phyloP scores from a whole-genome alignment of 2,888 invertebrate genomes.

The Unio delphinus region DNA sequence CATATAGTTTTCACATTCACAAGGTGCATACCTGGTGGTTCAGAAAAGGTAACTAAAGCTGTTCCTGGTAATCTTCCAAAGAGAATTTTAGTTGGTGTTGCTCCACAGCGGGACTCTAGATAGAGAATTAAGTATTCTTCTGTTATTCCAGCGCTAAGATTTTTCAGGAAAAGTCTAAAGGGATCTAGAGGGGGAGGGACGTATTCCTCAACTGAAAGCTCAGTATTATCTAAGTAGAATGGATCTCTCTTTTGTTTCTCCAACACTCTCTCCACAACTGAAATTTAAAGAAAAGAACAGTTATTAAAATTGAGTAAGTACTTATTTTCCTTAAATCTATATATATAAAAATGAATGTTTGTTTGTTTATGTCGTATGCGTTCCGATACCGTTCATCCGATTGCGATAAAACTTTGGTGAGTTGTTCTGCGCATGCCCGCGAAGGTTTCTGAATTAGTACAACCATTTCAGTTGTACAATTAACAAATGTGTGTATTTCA shows the following conservation, averaged over 20 bases:
- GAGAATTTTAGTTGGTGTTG: slow-evolving; percentile 3
- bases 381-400: too few relatives aligned
- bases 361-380: too few relatives aligned
- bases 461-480: too few relatives aligned
- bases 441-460: too few relatives aligned
- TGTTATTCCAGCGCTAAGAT: slow-evolving; percentile 14
- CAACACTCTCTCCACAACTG: slow-evolving; percentile 9
- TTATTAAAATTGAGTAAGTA: too few relatives aligned
- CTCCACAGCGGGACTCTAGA: slow-evolving; percentile 1
- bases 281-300: background rate
- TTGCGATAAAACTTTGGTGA: too few relatives aligned
- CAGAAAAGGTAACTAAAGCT: slow-evolving; percentile 16
- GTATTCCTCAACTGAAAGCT: slow-evolving; percentile 9
- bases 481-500: too few relatives aligned
- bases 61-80: slow-evolving; percentile 21
- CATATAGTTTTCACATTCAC: too few relatives aligned
- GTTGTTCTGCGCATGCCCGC: too few relatives aligned
- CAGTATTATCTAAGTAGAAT: background rate
- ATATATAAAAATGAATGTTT: too few relatives aligned
- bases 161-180: slow-evolving; percentile 13
- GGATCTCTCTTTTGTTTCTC: background rate
- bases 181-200: slow-evolving; percentile 12
- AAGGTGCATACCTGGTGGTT: background rate
- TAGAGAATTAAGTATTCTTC: slow-evolving; percentile 11
- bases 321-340: too few relatives aligned